phyloP scores from a whole-genome alignment of 2,797 vertebrate species.

The Parauchenoglanis ngamensis region DNA sequence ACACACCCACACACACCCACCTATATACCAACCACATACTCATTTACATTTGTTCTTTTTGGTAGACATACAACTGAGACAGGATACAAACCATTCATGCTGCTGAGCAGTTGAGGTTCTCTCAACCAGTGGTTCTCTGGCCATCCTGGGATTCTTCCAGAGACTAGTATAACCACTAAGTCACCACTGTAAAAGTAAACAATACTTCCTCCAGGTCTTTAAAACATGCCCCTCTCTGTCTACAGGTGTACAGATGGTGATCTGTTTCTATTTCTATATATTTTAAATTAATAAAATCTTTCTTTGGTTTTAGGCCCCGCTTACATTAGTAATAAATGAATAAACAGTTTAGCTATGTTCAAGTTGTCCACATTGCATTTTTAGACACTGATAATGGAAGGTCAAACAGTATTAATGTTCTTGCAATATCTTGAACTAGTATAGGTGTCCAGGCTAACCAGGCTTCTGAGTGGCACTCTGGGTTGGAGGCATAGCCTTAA shows the following conservation, averaged over 20 bases:
- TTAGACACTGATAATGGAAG: not conserved
- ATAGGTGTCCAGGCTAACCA: not conserved
- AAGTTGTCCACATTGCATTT: not conserved
- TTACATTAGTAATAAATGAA: no score
- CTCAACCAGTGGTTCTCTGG: not conserved
- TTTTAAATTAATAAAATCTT: not conserved
- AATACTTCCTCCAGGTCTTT: not conserved
- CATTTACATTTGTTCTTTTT: constrained; percentile 1
- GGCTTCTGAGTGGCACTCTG: not conserved
- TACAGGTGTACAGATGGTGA: not conserved
- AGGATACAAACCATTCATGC: not conserved
- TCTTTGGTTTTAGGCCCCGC: not conserved
- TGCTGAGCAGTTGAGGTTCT: not conserved
- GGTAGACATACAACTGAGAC: not conserved
- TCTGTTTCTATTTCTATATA: not conserved
- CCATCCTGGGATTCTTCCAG: not conserved
- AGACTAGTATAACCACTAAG: not conserved
- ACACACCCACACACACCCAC: no score
- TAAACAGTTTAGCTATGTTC: no score
- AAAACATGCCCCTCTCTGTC: not conserved
- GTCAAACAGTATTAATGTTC: not conserved
- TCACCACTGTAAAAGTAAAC: not conserved
- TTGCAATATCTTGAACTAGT: not conserved
- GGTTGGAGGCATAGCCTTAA: not conserved
- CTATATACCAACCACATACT: not conserved